phyloP scores from a whole-genome alignment of 2,113 vertebrate genomes.

The Sylvia atricapilla region DNA sequence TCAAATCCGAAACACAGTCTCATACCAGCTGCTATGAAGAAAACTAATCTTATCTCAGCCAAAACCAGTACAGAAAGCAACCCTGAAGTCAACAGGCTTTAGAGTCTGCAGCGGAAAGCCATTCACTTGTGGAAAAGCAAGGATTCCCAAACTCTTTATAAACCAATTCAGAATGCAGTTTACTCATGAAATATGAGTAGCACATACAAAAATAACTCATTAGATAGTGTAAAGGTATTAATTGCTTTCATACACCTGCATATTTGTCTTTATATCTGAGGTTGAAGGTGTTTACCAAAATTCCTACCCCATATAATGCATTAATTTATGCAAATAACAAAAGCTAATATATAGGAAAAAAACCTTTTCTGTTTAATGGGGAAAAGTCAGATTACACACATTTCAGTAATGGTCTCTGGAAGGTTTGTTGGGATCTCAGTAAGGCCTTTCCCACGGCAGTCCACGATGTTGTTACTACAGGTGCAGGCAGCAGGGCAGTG shows the following conservation, averaged over 20 bases:
- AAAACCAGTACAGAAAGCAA: neutral
- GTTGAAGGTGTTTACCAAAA: neutral
- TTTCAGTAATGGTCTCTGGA: constrained; percentile 97
- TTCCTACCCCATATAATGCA: neutral
- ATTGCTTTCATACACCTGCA: neutral
- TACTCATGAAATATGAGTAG: neutral
- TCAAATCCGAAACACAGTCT: neutral
- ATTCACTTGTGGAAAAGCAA: neutral
- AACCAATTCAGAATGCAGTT: neutral
- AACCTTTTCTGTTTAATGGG: neutral
- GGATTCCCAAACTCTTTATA: neutral
- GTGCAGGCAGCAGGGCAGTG: constrained; percentile 93
- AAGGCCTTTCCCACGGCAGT: constrained; percentile 95
- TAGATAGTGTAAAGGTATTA: neutral
- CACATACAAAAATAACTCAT: neutral
- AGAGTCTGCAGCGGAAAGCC: neutral
- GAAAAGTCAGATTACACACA: constrained; percentile 75
- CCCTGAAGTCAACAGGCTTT: neutral
- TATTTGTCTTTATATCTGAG: neutral
- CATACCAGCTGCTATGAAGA: neutral
- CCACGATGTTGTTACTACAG: constrained; percentile 98
- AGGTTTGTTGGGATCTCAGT: constrained; percentile 95
- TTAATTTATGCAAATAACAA: neutral
- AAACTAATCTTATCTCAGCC: neutral
- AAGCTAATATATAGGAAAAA: neutral